These are phyloP conservation scores for Erebia ligea DNA, from an alignment of 2,888 invertebrate species.

Conservation along the genomic window DNA sequence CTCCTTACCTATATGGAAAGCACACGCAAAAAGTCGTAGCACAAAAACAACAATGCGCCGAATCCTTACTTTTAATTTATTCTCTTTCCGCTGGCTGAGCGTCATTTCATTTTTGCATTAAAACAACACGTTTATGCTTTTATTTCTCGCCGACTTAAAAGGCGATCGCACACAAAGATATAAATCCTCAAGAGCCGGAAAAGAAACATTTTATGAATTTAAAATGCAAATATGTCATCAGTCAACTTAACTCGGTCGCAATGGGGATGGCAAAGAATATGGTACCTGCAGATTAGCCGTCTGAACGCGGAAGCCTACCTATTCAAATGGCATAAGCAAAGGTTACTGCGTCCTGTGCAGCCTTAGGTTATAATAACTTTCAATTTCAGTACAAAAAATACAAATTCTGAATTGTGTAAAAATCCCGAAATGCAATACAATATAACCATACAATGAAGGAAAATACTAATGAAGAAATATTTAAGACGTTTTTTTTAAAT, in stretches of 20 bases:
- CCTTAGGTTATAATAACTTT: no score
- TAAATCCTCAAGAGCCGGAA: not conserved
- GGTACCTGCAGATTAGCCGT: no score
- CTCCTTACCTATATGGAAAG: conserved; percentile 45
- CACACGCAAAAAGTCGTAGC: conserved; percentile 53
- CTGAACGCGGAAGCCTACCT: no score
- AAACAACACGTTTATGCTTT: conserved; percentile 73
- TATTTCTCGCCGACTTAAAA: conserved; percentile 54
- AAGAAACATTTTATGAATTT: not conserved
- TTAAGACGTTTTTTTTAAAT: no score
- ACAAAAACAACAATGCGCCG: conserved; percentile 64
- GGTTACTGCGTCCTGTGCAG: no score
- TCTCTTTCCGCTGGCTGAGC: conserved; percentile 64
- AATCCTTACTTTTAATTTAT: conserved; percentile 74
- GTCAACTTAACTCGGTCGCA: not conserved
- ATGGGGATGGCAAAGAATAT: not conserved
- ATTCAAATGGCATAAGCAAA: no score
- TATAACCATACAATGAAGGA: no score
- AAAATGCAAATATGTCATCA: not conserved
- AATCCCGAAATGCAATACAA: no score
- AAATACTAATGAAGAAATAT: no score
- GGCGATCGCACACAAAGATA: not conserved
- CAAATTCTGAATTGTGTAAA: no score
- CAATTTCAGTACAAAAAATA: no score
- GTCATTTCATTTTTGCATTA: conserved; percentile 67